Evolutionary conservation across 1,140 invertebrate species (phyloP).

Genomic region (Heliconius nattereri): DNA sequence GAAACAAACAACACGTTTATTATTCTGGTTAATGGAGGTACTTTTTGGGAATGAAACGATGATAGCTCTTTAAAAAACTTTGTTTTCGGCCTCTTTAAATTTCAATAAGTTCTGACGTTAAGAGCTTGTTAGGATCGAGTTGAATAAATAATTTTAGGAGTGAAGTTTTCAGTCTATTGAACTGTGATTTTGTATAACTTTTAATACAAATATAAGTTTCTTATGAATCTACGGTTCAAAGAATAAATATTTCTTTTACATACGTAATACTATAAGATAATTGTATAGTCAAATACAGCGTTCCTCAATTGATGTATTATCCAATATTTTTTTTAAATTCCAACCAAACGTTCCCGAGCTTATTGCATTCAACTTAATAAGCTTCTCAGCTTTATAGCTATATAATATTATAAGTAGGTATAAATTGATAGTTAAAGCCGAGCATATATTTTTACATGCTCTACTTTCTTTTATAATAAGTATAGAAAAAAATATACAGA

Average conservation of each 20-base stretch:
- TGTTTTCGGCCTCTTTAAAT: constrained; percentile 35
- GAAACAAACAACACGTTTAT: constrained; percentile 67
- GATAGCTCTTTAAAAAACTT: constrained; percentile 39
- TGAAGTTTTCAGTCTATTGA: constrained; percentile 18
- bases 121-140: constrained; percentile 23
- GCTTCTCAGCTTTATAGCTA: too few species aligned
- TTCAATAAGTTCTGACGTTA: constrained; percentile 38
- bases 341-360: neutral
- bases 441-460: too few species aligned
- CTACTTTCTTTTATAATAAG: too few species aligned
- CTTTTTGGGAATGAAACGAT: constrained; percentile 45
- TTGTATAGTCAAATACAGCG: neutral
- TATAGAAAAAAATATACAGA: too few species aligned
- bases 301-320: neutral
- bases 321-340: neutral
- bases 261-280: too few species aligned
- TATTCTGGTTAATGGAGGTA: constrained; percentile 54
- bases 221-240: neutral
- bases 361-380: too few species aligned
- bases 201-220: neutral
- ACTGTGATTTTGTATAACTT: constrained; percentile 4
- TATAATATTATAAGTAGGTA: too few species aligned
- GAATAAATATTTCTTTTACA: neutral
- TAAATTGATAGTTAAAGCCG: too few species aligned
- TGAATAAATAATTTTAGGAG: constrained; percentile 16